Base-by-base conservation (phyloP, 2,113 vertebrate species). In the Ahaetulla prasina region DNA sequence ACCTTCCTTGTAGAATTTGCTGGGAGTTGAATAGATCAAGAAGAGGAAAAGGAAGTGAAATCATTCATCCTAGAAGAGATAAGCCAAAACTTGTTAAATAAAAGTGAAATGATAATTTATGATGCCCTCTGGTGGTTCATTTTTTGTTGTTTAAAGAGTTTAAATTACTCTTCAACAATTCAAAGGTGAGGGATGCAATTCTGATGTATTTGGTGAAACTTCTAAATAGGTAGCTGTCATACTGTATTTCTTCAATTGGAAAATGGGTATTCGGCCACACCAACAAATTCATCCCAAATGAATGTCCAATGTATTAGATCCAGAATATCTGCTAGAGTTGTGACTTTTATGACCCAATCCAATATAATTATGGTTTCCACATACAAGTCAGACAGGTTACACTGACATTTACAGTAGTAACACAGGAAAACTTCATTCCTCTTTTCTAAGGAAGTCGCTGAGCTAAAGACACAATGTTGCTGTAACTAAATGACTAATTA, bases 61-160 rank as follows among this genome's bases (percentile, higher is more conserved):
- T 27, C 8, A 1, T 14, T 68, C 55, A 20, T 6, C 27, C 18
- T 16, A 45, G 4, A 47, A 57, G 14, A 57, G 5, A 85, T 35
- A 85, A 45, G 5, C 55, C 30, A 20, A n/a, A 8, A 39, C 3
- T 8, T 49, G 53, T 35, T 85, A 22, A 88, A 22, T 30, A 88
- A 54, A 60, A 88, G 23, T 10, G 18, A 88, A 92, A 89, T 60
- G 35, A 89, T 60, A 89, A 54, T 52, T 85, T 92, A 16, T 90
- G 92, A 18, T 63, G 92, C 92, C 80, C 89, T 86, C 92, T 92
- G 45, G 74, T 90, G 92, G 92, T 12, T 90, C n/a, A 14, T 52
- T 52, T 49, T 54, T 60, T 39, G 22, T 25, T 86, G 12, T 86
- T 92, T 57, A 57, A 60, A 85, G 22, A 60, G 30, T 11, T 52